Conservation (phyloP, 92 coral and sea anemone genomes). For the Epizoanthus rinbou region DNA sequence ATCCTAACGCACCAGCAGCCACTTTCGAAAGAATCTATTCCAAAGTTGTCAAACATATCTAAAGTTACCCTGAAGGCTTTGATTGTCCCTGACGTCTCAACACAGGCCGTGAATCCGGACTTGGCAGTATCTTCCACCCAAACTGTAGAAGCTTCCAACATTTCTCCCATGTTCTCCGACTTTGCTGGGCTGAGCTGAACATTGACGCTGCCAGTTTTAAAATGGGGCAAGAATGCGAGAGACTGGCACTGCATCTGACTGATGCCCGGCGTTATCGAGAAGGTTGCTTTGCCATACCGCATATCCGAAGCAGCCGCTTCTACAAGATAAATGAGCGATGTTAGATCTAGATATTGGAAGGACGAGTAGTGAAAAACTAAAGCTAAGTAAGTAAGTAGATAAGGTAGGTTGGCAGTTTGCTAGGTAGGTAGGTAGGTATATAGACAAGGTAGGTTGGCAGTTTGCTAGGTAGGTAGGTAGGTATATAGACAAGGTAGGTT, state of each 20-base stretch:
- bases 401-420: too few species aligned
- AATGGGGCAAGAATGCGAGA: conserved; percentile 50
- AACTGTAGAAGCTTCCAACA: conserved; percentile 72
- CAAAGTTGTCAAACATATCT: background rate
- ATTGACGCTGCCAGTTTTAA: conserved; percentile 48
- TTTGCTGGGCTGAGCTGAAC: conserved; percentile 69
- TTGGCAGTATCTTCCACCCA: conserved; percentile 71
- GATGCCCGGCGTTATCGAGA: conserved; percentile 21
- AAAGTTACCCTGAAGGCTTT: conserved; percentile 50
- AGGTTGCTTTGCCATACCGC: conserved; percentile 24
- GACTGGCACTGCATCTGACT: conserved; percentile 45
- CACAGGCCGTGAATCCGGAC: conserved; percentile 68
- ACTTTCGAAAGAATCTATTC: too few species aligned
- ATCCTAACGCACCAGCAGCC: too few species aligned
- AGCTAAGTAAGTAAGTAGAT: too few species aligned
- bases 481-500: too few species aligned
- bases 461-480: too few species aligned
- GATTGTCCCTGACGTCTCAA: conserved; percentile 61
- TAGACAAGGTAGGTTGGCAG: too few species aligned
- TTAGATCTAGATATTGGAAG: too few species aligned
- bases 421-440: too few species aligned
- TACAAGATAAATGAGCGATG: background rate
- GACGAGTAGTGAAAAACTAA: too few species aligned
- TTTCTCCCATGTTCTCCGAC: conserved; percentile 44
- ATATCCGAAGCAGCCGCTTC: conserved; percentile 30